Evolutionary conservation across 1,140 invertebrate genomes (phyloP), one percentile per base, ranked within the genome.

Genomic region (Penaeus chinensis): DNA sequence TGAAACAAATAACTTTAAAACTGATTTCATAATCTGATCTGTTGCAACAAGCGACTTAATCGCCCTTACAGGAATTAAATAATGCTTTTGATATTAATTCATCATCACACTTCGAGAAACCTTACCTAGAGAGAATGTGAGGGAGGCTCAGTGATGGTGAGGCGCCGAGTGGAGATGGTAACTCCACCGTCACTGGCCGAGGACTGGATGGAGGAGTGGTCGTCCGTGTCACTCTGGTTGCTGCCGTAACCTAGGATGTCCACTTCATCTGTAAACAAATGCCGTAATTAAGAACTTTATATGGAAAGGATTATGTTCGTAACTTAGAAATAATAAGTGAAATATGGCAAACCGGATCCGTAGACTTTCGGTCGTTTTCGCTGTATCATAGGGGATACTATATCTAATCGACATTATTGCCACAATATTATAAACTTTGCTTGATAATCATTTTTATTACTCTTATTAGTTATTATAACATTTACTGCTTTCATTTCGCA

Each of bases 191-290:
- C 96, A 90, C 95, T 96, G 91, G 94, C 95, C 74, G 93, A 92
- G 90, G 95, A 96, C 92, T 96, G 95, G 89, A 96, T 95, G 90
- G 95, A 96, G 83, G 91, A 92, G 92, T 94, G 94, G 90, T 96
- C 95, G 92, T 96, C 96, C 24, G 86, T 87, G 93, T 97, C 96
- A 93, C 96, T 96, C 92, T 96, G 95, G 92, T 95, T 96, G 92
- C 96, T 96, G 91, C 95, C 95, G 93, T 96, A 96, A 80, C 96
- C 96, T 91, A 96, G 95, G 90, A 97, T 96, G 93, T 97, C 96
- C 89, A 97, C 95, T 93, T 97, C 96, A 94, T 97, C 96, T 97
- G 94, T 2, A 95, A 94, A 91, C 79, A 88, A 89, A 87, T 82
- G 88, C 91, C 90, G 88, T 91, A 90, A 89, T 91, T 74, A 89